Evolutionary conservation across 2,888 invertebrate species (phyloP).

Genomic region (Biston betularia): DNA sequence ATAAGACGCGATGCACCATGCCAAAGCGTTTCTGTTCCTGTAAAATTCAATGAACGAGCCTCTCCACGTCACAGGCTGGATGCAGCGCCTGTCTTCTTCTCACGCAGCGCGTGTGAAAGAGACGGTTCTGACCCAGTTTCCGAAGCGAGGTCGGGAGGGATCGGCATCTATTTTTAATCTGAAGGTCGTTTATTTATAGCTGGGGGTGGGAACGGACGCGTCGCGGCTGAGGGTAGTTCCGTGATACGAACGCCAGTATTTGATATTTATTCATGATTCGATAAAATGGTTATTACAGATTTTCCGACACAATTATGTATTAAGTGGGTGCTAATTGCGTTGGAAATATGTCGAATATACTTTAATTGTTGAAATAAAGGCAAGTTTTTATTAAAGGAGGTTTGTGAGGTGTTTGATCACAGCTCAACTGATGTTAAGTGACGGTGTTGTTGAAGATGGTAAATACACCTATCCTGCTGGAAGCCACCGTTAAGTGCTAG

Average conservation of each 20-base stretch:
- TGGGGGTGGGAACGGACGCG: conserved; percentile 58
- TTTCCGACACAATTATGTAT: neutral
- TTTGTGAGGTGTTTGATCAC: too few relatives aligned
- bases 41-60: conserved; percentile 82
- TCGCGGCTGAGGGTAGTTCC: conserved; percentile 40
- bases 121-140: conserved; percentile 80
- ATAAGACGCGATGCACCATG: conserved; percentile 62
- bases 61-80: conserved; percentile 78
- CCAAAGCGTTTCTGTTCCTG: conserved; percentile 61
- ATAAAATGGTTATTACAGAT: neutral
- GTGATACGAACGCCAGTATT: conserved; percentile 28
- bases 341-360: too few relatives aligned
- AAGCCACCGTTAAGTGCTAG: too few relatives aligned
- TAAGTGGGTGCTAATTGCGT: too few relatives aligned
- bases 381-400: too few relatives aligned
- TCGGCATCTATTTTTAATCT: conserved; percentile 84
- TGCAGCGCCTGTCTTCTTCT: conserved; percentile 64
- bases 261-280: conserved; percentile 36
- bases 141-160: conserved; percentile 81
- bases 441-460: too few relatives aligned
- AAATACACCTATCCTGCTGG: too few relatives aligned
- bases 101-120: conserved; percentile 53
- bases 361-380: too few relatives aligned
- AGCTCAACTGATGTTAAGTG: too few relatives aligned
- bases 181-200: conserved; percentile 86